Base-by-base conservation (phyloP, 2,888 invertebrate genomes). In the Epistrophe grossulariae region DNA sequence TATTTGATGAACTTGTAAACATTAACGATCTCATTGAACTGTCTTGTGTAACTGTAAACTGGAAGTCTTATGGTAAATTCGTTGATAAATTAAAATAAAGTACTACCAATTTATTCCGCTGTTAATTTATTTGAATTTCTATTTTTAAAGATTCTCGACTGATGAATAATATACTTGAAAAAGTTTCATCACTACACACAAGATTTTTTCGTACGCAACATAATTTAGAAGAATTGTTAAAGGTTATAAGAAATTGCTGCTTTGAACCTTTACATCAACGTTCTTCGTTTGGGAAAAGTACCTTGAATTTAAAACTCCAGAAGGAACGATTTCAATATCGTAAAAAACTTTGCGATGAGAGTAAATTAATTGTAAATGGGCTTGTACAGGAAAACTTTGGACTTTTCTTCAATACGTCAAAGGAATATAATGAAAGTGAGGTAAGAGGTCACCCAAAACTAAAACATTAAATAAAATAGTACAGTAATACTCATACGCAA, bases 41-140 rank as follows among this genome's bases (percentile, higher is more conserved):
- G 15, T 96, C 97, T 0, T 96, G 96, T 74, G 94, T 94, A 43
- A 94, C 94, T 38, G 94, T 97, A 59, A 96, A 95, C 73, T 99
- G 98, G 98, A 95, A 95, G 88, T 95, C 95, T 79, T 95, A 96
- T 90, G 96, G 98, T 97, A 93, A 43, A 13, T 35, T 28, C 28
- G 9, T n/a, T 38, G 11, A 24, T 4, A 11, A n/a, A 13, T 24
- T 19, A 4, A 19, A n/a, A 6, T 45, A 4, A 15, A n/a, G 17
- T 48, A 3, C 8, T 17, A 6, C 17, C 17, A 6, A 0, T n/a
- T 45, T 8, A 45, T 45, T 45, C 2, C 9, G 19, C 0, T 4
- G n/a, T n/a, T 13, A 13, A 24, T 24, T 0, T 4, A 50, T 52
- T 40, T 2, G 3, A 24, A 24, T 52, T 52, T 62, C 13, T 60